Conservation (phyloP, 2,113 vertebrate species). For the Myotis brandtii region DNA sequence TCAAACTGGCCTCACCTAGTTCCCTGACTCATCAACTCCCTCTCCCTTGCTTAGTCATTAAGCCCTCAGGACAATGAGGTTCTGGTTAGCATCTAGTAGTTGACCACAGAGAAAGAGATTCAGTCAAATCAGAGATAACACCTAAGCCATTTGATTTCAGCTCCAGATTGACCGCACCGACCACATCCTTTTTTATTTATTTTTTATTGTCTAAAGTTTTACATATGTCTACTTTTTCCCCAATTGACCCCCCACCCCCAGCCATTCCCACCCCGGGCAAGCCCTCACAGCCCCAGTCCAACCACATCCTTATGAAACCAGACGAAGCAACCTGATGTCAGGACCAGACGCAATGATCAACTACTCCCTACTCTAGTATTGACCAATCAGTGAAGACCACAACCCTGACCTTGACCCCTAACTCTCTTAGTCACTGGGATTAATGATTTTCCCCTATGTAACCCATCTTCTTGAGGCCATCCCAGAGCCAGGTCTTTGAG, state of each 20-base stretch:
- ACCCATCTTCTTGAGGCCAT: not conserved
- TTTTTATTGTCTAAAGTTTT: too few species aligned
- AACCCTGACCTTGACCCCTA: not conserved
- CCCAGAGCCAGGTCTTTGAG: not conserved
- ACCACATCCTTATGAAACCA: not conserved
- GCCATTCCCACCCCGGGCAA: too few species aligned
- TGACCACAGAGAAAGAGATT: not conserved
- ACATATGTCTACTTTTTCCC: too few species aligned
- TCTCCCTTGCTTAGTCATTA: not conserved
- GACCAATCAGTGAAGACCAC: not conserved
- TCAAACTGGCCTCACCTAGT: not conserved
- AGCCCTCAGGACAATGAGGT: not conserved
- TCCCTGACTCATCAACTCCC: not conserved
- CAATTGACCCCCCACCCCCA: too few species aligned
- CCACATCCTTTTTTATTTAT: too few species aligned
- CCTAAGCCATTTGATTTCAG: not conserved
- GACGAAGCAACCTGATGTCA: not conserved
- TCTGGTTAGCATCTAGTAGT: not conserved
- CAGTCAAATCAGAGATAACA: not conserved
- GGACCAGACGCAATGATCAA: not conserved
- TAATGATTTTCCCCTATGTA: not conserved
- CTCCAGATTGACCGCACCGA: not conserved
- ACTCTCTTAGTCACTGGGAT: not conserved
- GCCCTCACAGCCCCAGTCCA: too few species aligned
- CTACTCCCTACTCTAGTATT: not conserved